phyloP scores from a whole-genome alignment of 2,113 vertebrate genomes.

The Hyperoodon ampullatus region DNA sequence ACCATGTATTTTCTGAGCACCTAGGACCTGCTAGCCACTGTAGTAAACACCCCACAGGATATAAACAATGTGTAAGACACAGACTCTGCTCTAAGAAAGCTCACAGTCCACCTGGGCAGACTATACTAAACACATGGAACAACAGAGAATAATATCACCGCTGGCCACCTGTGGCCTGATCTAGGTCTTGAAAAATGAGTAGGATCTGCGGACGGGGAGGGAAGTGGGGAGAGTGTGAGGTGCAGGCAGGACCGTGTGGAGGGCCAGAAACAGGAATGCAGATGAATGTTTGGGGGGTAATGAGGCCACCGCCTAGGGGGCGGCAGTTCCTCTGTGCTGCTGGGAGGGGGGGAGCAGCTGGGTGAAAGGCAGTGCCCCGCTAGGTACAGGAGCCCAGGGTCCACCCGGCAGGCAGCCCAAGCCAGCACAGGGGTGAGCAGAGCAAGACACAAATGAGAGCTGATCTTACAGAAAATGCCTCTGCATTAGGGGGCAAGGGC shows the following conservation, averaged over 20 bases:
- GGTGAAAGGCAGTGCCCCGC: rapidly evolving
- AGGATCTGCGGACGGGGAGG: neutral
- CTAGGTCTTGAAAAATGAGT: neutral
- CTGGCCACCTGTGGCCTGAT: neutral
- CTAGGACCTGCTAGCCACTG: neutral
- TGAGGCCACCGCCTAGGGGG: rapidly evolving
- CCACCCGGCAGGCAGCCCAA: rapidly evolving
- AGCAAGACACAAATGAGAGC: neutral
- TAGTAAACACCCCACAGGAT: neutral
- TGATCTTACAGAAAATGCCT: neutral
- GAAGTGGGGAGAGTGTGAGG: neutral
- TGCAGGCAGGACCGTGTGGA: rapidly evolving
- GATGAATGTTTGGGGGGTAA: too few relatives aligned
- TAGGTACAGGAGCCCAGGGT: rapidly evolving
- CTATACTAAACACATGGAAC: rapidly evolving
- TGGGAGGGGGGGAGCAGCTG: rapidly evolving
- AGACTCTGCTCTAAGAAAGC: neutral
- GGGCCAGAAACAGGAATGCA: neutral
- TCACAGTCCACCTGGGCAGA: neutral
- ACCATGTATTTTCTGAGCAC: neutral
- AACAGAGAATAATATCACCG: rapidly evolving
- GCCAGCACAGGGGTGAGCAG: neutral
- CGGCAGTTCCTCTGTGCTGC: neutral
- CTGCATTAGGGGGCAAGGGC: rapidly evolving
- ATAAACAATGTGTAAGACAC: rapidly evolving